Conservation (phyloP, 2,113 vertebrate species). For the Cynocephalus volans region DNA sequence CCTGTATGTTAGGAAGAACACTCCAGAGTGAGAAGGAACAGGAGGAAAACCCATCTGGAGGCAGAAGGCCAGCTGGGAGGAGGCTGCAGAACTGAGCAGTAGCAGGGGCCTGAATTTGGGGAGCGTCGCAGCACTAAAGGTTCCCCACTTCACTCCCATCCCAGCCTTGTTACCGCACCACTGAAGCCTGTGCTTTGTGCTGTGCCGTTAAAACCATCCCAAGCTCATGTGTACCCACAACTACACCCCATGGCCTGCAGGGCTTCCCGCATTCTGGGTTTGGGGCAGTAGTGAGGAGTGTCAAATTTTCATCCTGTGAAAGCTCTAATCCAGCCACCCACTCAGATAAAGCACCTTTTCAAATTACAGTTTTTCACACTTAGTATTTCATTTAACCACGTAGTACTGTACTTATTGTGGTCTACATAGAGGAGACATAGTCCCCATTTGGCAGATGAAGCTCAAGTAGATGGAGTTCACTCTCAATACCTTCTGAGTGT, state of each 20-base stretch:
- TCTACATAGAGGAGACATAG: fast-evolving
- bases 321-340: background rate
- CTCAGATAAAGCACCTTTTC: background rate
- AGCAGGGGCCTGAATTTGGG: background rate
- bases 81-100: background rate
- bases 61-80: background rate
- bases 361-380: background rate
- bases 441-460: background rate
- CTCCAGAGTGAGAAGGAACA: background rate
- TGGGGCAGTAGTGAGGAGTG: background rate
- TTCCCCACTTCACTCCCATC: background rate
- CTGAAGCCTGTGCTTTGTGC: background rate
- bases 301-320: background rate
- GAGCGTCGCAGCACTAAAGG: background rate
- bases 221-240: background rate
- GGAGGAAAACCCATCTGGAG: background rate
- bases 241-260: background rate
- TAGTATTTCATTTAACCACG: fast-evolving
- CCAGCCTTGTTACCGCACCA: background rate
- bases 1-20: background rate
- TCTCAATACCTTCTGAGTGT: background rate
- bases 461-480: no score
- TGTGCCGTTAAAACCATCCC: background rate
- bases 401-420: background rate
- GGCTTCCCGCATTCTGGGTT: background rate